A percentile compares a stretch with the other conserved stretches of the same genome.
These are phyloP conservation scores for Chaetoderma sp. DNA, from an alignment of 2,888 invertebrate genomes.

Conservation along the genomic window DNA sequence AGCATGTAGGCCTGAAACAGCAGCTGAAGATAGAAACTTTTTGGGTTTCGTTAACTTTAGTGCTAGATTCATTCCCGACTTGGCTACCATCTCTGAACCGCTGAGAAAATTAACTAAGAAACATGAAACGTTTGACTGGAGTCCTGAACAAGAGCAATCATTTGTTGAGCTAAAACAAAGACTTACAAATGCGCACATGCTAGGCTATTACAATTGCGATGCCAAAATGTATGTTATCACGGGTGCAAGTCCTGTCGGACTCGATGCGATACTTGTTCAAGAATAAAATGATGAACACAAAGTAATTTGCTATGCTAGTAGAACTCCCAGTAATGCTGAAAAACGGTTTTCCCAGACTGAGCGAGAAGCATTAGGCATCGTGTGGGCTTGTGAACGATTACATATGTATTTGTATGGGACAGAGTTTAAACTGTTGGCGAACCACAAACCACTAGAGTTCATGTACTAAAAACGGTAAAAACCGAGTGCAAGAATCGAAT, in stretches of 20 bases:
- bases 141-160: background rate
- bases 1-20: slow-evolving; percentile 1
- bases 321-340: background rate
- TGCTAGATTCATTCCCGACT: background rate
- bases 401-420: slow-evolving; percentile 22
- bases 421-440: slow-evolving; percentile 18
- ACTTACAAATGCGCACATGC: background rate
- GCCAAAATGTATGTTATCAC: too few species aligned
- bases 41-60: slow-evolving; percentile 2
- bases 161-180: background rate
- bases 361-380: slow-evolving; percentile 17
- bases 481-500: slow-evolving; percentile 5
- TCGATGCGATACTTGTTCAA: background rate
- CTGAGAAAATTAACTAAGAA: background rate
- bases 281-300: background rate
- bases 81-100: background rate
- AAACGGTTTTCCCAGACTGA: background rate
- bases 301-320: slow-evolving; percentile 2
- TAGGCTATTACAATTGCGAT: background rate
- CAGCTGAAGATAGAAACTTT: slow-evolving; percentile 7
- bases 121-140: background rate
- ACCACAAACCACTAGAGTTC: slow-evolving; percentile 20
- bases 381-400: slow-evolving; percentile 27
- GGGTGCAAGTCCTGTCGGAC: background rate
- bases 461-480: slow-evolving; percentile 8